Evolutionary conservation across 2,113 vertebrate genomes (phyloP).

Genomic region (Trogon melanurus): DNA sequence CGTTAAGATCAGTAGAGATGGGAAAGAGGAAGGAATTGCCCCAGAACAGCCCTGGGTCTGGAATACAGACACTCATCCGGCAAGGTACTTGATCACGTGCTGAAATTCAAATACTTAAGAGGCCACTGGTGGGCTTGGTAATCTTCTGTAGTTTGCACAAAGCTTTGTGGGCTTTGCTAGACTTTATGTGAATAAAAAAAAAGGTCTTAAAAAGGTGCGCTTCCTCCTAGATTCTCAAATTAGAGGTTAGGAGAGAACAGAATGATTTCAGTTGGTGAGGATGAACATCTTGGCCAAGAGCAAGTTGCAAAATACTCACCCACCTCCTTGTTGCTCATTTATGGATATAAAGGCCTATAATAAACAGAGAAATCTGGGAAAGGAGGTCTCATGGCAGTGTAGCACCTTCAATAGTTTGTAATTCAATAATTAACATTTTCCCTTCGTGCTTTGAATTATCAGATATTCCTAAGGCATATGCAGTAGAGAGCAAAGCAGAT

Average conservation of each 20-base stretch:
- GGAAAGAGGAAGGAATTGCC: neutral
- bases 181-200: neutral
- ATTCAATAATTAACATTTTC: slow-evolving; percentile 52
- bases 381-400: neutral
- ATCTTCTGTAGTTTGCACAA: neutral
- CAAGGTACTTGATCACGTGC: neutral
- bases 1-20: neutral
- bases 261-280: slow-evolving; percentile 6
- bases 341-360: slow-evolving; percentile 32
- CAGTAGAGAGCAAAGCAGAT: slow-evolving; percentile 21
- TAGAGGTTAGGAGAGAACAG: neutral
- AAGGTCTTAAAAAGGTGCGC: neutral
- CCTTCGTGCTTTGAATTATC: slow-evolving; percentile 50
- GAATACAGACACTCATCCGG: neutral
- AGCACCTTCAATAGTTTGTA: slow-evolving; percentile 21
- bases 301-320: slow-evolving; percentile 45
- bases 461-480: slow-evolving; percentile 34
- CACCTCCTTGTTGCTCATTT: slow-evolving; percentile 30
- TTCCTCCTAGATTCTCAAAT: neutral
- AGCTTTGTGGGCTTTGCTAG: neutral
- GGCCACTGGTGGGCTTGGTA: neutral
- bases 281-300: slow-evolving; percentile 41
- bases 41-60: neutral
- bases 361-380: slow-evolving; percentile 24
- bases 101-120: neutral